Evolutionary conservation across 1,140 invertebrate species (phyloP), one percentile per base, ranked within the genome.

Genomic region (Apis laboriosa): DNA sequence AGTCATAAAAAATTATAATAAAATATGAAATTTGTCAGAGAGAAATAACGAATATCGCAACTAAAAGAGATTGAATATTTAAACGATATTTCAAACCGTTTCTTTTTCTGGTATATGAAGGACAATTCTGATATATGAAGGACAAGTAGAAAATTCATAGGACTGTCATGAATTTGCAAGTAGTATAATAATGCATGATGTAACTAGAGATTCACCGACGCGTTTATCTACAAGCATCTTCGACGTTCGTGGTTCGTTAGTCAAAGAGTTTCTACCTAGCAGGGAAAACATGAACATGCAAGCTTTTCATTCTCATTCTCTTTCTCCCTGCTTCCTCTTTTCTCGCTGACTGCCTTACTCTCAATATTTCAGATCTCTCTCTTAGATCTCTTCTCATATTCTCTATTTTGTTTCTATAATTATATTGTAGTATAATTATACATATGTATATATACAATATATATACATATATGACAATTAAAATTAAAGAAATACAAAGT

Each of bases 141-240:
- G 28, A 70, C 34, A 34, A 19, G 55, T 15, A n/a, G 70, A 85
- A 87, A 83, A 83, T 58, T 75, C 79, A 86, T 83, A 24, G 8
- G 75, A 15, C 70, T n/a, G 56, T 21, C 67, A 34, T 19, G 60
- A 51, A 64, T 79, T 61, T 72, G 71, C 73, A 58, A 73, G 73
- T 63, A 78, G 53, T 86, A 89, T 89, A 74, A 84, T 86, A 86
- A 86, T 90, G 75, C 51, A 64, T 34, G 64, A 71, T 56, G 80
- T 86, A 88, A 74, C 74, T 72, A 74, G 55, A 83, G 63, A 64
- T 56, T 60, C 63, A 80, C 53, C 43, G 83, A 80, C 51, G 60
- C 56, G 66, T 81, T 76, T 64, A 79, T 68, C 63, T 58, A 67
- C 28, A 13, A 61, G 74, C 60, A 51, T 53, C 77, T 74, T 84